Base-by-base conservation (phyloP, 1,140 invertebrate species). In the Saccostrea glomerata region DNA sequence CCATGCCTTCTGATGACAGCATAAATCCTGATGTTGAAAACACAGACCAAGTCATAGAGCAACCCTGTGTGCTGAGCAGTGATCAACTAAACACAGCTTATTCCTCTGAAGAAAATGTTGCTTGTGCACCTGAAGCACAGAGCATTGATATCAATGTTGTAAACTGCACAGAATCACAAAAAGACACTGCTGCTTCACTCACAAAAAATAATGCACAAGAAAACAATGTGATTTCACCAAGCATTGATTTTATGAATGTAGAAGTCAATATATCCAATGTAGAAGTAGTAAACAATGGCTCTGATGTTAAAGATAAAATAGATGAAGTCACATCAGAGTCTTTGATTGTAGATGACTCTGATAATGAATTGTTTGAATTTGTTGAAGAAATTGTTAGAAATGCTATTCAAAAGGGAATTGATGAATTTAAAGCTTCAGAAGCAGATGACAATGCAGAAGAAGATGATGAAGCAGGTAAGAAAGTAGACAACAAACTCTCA, bases 361-460 rank as follows among this genome's bases (percentile, higher is more conserved):
- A 63, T 85, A 56, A 15, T 40, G 84, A 77, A 85, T 60, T 20
- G 12, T 58, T 36, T 63, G 13, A 85, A 63, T 85, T 85, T 85
- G 84, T 56, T 23, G 55, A 60, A 85, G 55, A 40, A 23, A 85
- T 85, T 20, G 84, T 85, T 25, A 85, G 25, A 40, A 30, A 60
- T 85, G 84, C 84, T 85, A 85, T 85, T 63, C 84, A 85, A 85
- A 85, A 63, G 20, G 84, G 84, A 40, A 12, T 85, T 56, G 84
- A 85, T 58, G 84, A 58, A 85, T 58, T 85, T 36, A 85, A 85
- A 85, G 30, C 25, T 60, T 58, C 55, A 58, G 84, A 85, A 63
- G 56, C 54, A 20, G 56, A 85, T 11, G 30, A 30, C 55, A 85
- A 40, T 5, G 0, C 11, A 6, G 40, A 17, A 36, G 82, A 84